Evolutionary conservation across 2,113 vertebrate genomes (phyloP).

Genomic region (Catharus bicknelli): DNA sequence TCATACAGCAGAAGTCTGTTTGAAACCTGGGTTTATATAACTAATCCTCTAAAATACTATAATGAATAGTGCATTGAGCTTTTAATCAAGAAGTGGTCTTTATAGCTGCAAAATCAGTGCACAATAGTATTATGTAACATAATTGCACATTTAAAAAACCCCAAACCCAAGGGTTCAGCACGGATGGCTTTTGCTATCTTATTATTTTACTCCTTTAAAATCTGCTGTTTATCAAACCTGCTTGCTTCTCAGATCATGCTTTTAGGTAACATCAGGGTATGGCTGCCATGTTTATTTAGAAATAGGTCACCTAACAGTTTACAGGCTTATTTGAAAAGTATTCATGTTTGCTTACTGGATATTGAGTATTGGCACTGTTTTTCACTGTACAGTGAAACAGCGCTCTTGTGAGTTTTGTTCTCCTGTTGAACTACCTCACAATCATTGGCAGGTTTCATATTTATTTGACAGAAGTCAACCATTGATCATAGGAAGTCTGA

Average conservation of each 20-base stretch:
- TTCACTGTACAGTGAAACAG: not conserved
- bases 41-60: constrained; percentile 59
- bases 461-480: constrained; percentile 15
- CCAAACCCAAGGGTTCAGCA: not conserved
- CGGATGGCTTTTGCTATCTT: constrained; percentile 25
- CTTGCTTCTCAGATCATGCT: constrained; percentile 27
- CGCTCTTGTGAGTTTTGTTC: constrained; percentile 17
- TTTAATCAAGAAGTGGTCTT: constrained; percentile 72
- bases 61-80: constrained; percentile 62
- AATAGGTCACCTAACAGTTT: constrained; percentile 54
- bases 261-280: constrained; percentile 19
- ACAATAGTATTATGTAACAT: constrained; percentile 39
- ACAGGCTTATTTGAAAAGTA: constrained; percentile 9
- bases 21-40: constrained; percentile 60
- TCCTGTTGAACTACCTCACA: constrained; percentile 33
- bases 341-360: constrained; percentile 21
- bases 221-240: constrained; percentile 23
- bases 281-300: constrained; percentile 56
- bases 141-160: not conserved
- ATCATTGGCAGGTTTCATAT: not conserved
- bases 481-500: not conserved
- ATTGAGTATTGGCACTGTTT: constrained; percentile 1
- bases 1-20: constrained; percentile 33
- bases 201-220: constrained; percentile 41
- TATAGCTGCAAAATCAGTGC: constrained; percentile 52